Evolutionary conservation across 2,797 vertebrate genomes (phyloP).

Genomic region (Prionace glauca): DNA sequence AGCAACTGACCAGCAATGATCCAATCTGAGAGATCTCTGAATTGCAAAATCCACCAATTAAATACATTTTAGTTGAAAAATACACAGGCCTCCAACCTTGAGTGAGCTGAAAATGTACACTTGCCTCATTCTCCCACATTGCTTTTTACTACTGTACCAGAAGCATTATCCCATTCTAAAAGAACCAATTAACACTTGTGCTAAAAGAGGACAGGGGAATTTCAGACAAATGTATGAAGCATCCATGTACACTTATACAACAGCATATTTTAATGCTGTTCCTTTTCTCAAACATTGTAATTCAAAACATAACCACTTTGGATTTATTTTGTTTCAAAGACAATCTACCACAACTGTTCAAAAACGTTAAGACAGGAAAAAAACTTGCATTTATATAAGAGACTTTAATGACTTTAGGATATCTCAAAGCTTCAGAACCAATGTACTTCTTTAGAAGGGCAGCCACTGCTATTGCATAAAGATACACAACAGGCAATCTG

Average conservation of each 20-base stretch:
- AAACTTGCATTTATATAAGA: neutral
- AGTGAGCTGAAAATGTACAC: neutral
- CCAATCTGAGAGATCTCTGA: neutral
- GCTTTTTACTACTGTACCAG: neutral
- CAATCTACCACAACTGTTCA: neutral
- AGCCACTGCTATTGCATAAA: neutral
- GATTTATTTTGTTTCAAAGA: neutral
- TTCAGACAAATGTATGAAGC: neutral
- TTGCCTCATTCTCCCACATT: neutral
- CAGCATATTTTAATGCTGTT: neutral
- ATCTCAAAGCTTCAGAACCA: neutral
- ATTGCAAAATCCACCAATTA: neutral
- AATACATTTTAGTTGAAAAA: neutral
- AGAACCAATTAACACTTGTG: neutral
- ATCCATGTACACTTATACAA: neutral
- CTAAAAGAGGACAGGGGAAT: neutral
- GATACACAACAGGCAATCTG: neutral
- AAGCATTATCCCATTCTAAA: neutral
- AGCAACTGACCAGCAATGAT: neutral
- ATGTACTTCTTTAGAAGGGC: neutral
- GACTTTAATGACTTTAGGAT: neutral
- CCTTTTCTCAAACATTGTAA: neutral
- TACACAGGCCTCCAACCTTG: neutral
- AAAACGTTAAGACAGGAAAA: neutral
- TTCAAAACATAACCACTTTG: neutral